A percentile compares a stretch with the other conserved stretches of the same genome.
phyloP scores from a whole-genome alignment of 2,797 vertebrate genomes.

The Onychomys leucogaster region DNA sequence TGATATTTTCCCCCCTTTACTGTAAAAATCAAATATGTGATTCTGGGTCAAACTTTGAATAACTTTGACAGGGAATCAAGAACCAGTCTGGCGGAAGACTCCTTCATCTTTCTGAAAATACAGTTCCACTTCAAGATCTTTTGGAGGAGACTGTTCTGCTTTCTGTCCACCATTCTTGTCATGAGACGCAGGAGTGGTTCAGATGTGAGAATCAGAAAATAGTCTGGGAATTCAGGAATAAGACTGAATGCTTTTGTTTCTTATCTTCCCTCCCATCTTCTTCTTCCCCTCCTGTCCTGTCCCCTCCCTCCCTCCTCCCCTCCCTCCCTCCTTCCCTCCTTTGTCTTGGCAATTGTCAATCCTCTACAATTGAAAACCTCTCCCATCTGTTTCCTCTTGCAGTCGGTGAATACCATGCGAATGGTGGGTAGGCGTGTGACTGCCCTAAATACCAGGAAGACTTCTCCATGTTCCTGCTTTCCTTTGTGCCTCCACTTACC shows the following conservation, averaged over 20 bases:
- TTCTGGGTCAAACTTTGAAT: conserved; percentile 61
- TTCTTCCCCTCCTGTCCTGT: not conserved
- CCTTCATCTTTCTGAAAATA: conserved; percentile 42
- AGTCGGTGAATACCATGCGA: not conserved
- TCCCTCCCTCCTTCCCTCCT: too few species aligned
- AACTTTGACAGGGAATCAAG: conserved; percentile 60
- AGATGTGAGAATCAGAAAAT: conserved; percentile 43
- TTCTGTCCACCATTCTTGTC: not conserved
- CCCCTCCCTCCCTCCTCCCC: too few species aligned
- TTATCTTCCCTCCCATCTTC: not conserved
- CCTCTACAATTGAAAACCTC: not conserved
- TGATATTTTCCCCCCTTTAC: conserved; percentile 29
- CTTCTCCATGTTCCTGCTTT: conserved; percentile 45
- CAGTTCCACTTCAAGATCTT: not conserved
- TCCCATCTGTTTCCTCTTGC: not conserved
- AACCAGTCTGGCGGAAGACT: not conserved
- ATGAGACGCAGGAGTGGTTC: not conserved
- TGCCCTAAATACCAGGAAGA: conserved; percentile 24
- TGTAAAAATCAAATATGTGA: conserved; percentile 53
- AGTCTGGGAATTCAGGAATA: conserved; percentile 48
- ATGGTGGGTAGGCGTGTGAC: not conserved
- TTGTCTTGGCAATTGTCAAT: not conserved
- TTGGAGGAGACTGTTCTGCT: not conserved
- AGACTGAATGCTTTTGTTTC: not conserved
- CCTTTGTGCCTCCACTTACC: conserved; percentile 18